Conservation (phyloP, 1,140 invertebrate species). For the Cryptotermes secundus region DNA sequence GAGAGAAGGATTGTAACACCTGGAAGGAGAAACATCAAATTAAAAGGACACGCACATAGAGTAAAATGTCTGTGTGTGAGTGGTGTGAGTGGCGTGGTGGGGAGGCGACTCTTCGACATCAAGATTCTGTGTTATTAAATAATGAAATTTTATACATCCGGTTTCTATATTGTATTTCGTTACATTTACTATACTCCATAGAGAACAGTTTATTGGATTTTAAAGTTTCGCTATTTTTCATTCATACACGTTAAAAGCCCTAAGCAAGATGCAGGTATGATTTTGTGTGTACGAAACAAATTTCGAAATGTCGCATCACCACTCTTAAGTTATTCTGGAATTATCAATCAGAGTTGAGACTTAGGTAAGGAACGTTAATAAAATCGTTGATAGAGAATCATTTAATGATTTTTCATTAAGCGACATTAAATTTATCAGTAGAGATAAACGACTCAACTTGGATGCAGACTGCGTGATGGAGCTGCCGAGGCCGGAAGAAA, state of each 20-base stretch:
- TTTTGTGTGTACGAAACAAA: no score
- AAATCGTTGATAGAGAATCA: not conserved
- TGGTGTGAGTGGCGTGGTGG: not conserved
- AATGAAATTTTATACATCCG: no score
- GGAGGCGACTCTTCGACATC: not conserved
- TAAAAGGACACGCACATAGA: constrained; percentile 14
- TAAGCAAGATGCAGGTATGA: no score
- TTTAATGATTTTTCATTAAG: not conserved
- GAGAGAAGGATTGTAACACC: constrained; percentile 87
- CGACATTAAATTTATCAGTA: not conserved
- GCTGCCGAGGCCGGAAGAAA: not conserved
- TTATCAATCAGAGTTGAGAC: not conserved
- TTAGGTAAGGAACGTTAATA: not conserved
- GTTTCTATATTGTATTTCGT: no score
- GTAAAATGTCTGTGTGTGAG: not conserved
- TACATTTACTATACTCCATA: no score
- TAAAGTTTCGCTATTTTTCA: no score
- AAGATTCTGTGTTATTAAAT: no score
- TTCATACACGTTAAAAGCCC: no score
- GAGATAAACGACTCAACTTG: not conserved
- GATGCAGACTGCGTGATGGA: not conserved
- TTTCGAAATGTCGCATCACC: not conserved
- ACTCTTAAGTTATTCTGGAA: not conserved
- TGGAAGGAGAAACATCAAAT: constrained; percentile 51
- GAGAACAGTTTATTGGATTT: no score